Base-by-base conservation (phyloP, 2,113 vertebrate species). In the Ibidorhyncha struthersii region DNA sequence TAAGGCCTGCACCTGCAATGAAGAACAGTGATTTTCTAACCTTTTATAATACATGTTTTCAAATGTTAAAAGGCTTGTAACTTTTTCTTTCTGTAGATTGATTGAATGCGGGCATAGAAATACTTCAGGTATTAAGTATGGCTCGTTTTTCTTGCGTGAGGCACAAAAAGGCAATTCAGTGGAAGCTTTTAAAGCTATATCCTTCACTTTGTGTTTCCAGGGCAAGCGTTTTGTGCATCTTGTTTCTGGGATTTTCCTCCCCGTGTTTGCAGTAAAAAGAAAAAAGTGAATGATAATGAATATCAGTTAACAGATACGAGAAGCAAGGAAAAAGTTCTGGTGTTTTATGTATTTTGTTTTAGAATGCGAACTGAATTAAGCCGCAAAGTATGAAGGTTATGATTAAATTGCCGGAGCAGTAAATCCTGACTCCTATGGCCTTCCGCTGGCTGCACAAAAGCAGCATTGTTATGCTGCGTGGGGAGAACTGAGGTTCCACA, bases 351-450 rank as follows among this genome's bases (percentile, higher is more conserved):
- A 47, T 86, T 95, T 96, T 91, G 95, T 72, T 96, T 96, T 89
- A 82, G 86, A 91, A 66, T 14, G 52, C 2, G 20, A 91, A 86
- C 89, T 78, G 96, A 84, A 73, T 89, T 89, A 91, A 96, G 74
- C 93, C 84, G 59, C 77, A 9, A n/a, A 89, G 78, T 71, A 91
- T 93, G 97, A 98, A 96, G 87, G 92, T 96, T 97, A 87, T 91
- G 93, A 97, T 97, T 97, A 93, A 97, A 93, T 80, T 90, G 91
- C 91, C 32, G 1, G 63, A 87, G 92, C 95, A 86, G 87, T 93
- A 94, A 96, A 95, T 94, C 87, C 92, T 69, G 94, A 86, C 94
- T 97, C 93, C 91, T 49, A 6, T 79, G 89, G 94, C 79, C 71
- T 92, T 65, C 40, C 69, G 30, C 25, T 4, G 80, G 41, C 76